These are phyloP conservation scores for Ispidina lecontei DNA, from an alignment of 2,797 vertebrate genomes.

Conservation along the genomic window DNA sequence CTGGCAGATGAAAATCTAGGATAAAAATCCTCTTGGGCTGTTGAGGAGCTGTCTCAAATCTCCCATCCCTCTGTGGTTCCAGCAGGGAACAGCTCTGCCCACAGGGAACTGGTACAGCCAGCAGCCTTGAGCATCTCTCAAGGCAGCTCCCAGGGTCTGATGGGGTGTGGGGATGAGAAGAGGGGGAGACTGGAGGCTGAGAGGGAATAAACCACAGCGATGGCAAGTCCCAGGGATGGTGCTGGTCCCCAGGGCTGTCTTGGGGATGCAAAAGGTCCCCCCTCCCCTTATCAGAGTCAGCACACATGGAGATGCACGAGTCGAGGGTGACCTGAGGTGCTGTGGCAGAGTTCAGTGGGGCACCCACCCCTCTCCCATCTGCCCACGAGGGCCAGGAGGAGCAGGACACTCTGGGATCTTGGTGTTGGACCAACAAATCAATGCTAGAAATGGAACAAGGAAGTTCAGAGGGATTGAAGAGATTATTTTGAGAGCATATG, in stretches of 20 bases:
- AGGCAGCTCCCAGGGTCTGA: neutral
- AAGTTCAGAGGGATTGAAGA: neutral
- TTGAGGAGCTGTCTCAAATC: neutral
- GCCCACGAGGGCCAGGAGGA: neutral
- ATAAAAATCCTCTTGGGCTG: neutral
- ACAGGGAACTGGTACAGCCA: neutral
- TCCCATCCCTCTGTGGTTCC: neutral
- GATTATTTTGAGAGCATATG: neutral
- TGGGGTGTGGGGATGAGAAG: neutral
- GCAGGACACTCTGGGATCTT: neutral
- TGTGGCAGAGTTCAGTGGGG: neutral
- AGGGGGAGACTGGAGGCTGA: neutral
- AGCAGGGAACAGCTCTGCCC: neutral
- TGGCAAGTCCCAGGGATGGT: neutral
- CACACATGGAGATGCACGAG: neutral
- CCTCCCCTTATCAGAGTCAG: neutral
- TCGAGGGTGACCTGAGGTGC: rapidly evolving
- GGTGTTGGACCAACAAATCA: neutral
- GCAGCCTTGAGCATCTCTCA: neutral
- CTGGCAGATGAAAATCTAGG: neutral
- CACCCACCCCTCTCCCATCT: neutral
- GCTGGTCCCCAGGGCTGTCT: neutral
- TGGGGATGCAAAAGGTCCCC: neutral
- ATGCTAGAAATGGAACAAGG: neutral
- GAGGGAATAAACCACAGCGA: neutral